phyloP scores from a whole-genome alignment of 2,888 invertebrate species.

The Tachina grossa region DNA sequence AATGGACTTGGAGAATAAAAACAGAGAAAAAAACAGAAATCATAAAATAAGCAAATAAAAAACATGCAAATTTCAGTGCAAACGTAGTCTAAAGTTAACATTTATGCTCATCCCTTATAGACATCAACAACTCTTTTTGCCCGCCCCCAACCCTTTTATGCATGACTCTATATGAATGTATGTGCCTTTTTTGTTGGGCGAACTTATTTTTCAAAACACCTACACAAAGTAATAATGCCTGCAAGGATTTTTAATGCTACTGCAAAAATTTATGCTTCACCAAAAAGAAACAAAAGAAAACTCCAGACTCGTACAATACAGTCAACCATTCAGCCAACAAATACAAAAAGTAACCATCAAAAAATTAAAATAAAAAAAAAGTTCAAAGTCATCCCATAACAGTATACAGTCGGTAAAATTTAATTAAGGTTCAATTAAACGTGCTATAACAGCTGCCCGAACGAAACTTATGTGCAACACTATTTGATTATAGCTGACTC shows the following conservation, averaged over 20 bases:
- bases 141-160: not conserved
- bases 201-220: constrained; percentile 54
- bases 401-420: constrained; percentile 39
- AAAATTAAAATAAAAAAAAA: constrained; percentile 49
- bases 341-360: constrained; percentile 37
- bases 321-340: constrained; percentile 47
- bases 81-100: constrained; percentile 62
- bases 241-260: constrained; percentile 68
- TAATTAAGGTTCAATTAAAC: too few relatives aligned
- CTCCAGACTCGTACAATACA: constrained; percentile 45
- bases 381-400: constrained; percentile 62
- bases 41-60: constrained; percentile 29
- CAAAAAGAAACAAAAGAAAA: constrained; percentile 46
- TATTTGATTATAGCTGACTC: too few relatives aligned
- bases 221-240: constrained; percentile 67
- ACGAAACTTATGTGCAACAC: too few relatives aligned
- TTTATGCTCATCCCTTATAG: constrained; percentile 55
- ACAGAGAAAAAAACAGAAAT: constrained; percentile 25
- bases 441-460: not conserved
- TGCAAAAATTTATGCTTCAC: constrained; percentile 64
- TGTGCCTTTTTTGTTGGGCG: constrained; percentile 8
- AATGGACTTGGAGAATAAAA: constrained; percentile 27
- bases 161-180: not conserved
- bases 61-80: constrained; percentile 62
- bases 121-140: not conserved